These are phyloP conservation scores for Grammomys dolichurus DNA, from an alignment of 2,113 vertebrate genomes.

Conservation along the genomic window DNA sequence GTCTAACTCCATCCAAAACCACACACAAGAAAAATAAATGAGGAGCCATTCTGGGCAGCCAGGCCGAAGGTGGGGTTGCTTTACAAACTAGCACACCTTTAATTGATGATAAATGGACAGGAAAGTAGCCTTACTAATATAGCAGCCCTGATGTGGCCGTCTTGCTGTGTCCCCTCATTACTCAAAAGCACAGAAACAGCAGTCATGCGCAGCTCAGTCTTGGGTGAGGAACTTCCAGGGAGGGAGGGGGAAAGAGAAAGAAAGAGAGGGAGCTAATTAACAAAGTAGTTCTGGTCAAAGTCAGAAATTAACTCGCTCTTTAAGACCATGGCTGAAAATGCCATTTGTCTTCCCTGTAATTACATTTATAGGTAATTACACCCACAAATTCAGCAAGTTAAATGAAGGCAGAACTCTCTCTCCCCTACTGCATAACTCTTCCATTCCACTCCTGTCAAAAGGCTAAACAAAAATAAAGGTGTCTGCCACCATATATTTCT, in stretches of 20 bases:
- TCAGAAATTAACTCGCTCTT: conserved; percentile 88
- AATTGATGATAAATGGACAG: conserved; percentile 92
- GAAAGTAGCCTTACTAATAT: conserved; percentile 89
- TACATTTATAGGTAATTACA: conserved; percentile 86
- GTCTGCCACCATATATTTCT: conserved; percentile 72
- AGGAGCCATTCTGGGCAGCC: conserved; percentile 86
- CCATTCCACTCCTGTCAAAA: conserved; percentile 76
- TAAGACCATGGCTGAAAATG: conserved; percentile 84
- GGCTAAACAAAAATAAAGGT: conserved; percentile 80
- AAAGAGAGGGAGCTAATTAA: conserved; percentile 85
- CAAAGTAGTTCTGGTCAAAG: conserved; percentile 86
- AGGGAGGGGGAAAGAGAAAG: conserved; percentile 50
- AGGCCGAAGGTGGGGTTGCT: conserved; percentile 88
- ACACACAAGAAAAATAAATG: conserved; percentile 88
- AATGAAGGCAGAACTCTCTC: conserved; percentile 75
- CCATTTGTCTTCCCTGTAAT: conserved; percentile 86
- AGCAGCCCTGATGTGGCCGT: conserved; percentile 83
- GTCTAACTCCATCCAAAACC: conserved; percentile 87
- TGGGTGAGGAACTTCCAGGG: conserved; percentile 81
- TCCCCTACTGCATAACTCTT: conserved; percentile 59
- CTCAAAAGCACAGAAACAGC: conserved; percentile 84
- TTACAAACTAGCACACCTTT: conserved; percentile 89
- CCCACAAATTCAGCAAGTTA: conserved; percentile 77
- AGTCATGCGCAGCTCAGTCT: conserved; percentile 76
- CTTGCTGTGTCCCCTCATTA: conserved; percentile 87